A percentile compares a stretch with the other conserved stretches of the same genome.
These are phyloP conservation scores for Zosterops borbonicus DNA, from an alignment of 2,113 vertebrate species.

Conservation along the genomic window DNA sequence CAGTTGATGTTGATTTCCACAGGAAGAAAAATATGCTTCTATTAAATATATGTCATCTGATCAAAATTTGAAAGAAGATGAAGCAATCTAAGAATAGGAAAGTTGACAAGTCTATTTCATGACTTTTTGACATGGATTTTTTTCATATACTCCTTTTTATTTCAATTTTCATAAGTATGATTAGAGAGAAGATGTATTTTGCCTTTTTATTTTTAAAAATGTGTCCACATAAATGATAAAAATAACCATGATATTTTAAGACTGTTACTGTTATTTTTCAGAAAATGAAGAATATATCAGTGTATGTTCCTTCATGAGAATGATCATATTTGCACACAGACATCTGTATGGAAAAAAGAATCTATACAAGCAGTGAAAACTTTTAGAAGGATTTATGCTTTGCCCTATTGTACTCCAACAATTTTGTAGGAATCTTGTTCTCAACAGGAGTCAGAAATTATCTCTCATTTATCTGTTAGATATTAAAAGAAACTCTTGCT, in stretches of 20 bases:
- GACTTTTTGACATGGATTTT: background rate
- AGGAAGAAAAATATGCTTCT: background rate
- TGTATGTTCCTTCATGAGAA: background rate
- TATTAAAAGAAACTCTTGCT: background rate
- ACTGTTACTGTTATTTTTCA: rapidly evolving
- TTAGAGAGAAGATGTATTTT: background rate
- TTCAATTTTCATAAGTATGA: background rate
- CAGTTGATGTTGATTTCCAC: background rate
- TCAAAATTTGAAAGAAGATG: background rate
- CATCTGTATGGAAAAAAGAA: background rate
- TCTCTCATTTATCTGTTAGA: background rate
- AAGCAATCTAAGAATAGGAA: background rate
- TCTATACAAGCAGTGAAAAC: background rate
- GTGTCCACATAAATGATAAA: background rate
- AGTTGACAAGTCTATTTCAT: background rate
- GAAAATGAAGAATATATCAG: background rate
- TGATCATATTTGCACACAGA: rapidly evolving
- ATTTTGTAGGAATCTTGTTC: background rate
- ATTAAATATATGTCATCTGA: background rate
- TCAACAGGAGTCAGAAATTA: background rate
- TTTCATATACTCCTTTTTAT: background rate
- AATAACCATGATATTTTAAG: background rate
- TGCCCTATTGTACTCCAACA: background rate
- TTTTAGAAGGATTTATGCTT: background rate
- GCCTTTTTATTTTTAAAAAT: background rate